These are phyloP conservation scores for Ferdinandea cuprea DNA, from an alignment of 2,888 invertebrate genomes.

Conservation along the genomic window DNA sequence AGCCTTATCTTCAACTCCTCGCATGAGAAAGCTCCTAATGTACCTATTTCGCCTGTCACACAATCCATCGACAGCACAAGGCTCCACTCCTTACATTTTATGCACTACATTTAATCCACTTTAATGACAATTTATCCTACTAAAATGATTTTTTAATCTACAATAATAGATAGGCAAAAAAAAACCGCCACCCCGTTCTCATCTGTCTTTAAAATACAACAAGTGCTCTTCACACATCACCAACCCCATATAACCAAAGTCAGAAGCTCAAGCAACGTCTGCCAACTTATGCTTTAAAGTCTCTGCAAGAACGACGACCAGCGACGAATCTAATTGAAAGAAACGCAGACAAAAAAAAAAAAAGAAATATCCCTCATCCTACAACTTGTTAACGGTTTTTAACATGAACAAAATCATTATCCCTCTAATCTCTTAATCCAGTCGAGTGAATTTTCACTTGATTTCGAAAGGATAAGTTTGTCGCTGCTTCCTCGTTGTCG, in stretches of 20 bases:
- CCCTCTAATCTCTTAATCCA: slow-evolving; percentile 82
- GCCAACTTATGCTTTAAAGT: slow-evolving; percentile 1
- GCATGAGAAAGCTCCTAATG: slow-evolving; percentile 20
- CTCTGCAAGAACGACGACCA: slow-evolving; percentile 37
- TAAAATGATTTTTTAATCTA: slow-evolving; percentile 63
- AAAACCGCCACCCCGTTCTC: slow-evolving; percentile 32
- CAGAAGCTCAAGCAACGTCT: neutral
- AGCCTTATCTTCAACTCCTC: slow-evolving; percentile 12
- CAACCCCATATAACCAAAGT: slow-evolving; percentile 19
- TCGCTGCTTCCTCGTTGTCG: slow-evolving; percentile 49
- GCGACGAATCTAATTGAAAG: slow-evolving; percentile 44
- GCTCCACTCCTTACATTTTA: too few species aligned
- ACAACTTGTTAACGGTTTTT: slow-evolving; percentile 73
- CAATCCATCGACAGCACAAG: neutral
- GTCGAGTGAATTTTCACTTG: slow-evolving; percentile 82
- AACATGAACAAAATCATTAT: slow-evolving; percentile 79
- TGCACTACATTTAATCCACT: slow-evolving; percentile 68
- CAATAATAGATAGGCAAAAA: too few species aligned
- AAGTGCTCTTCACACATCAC: slow-evolving; percentile 50
- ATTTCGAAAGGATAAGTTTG: slow-evolving; percentile 77
- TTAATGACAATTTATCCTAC: slow-evolving; percentile 65
- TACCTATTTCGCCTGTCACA: neutral
- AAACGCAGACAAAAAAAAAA: slow-evolving; percentile 22
- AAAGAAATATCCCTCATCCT: slow-evolving; percentile 45
- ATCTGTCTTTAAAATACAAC: slow-evolving; percentile 15